Base-by-base conservation (phyloP, 2,888 invertebrate genomes). In the Ptilodon capucinus region DNA sequence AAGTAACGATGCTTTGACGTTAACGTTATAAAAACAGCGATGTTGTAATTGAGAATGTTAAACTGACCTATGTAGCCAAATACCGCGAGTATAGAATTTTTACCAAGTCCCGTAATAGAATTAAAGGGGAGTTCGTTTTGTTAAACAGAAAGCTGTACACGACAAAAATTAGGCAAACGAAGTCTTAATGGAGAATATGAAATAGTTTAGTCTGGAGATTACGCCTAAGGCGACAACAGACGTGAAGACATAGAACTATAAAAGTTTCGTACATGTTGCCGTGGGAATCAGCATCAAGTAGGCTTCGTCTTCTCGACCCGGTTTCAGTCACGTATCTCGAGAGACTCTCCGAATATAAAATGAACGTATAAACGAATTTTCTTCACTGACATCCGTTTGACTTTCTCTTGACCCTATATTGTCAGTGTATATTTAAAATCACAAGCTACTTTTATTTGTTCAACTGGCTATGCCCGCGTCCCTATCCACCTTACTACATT, bases 291-390 rank as follows among this genome's bases (percentile, higher is more conserved):
- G 44, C 35, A 16, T 25, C 48, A 68, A 65, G 63, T 64, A 57
- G 67, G 68, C 63, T 67, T 66, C 66, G 64, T 68, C 73, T 70
- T 64, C 65, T 71, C 74, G 84, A 79, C 85, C 82, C 66, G 79
- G 85, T 84, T 86, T 66, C 68, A 63, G 74, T 83, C 79, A 78
- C 76, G 77, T 78, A 61, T 53, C 46, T 62, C 53, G 61, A 69
- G 67, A 58, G 68, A 50, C 60, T 66, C 62, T 59, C 48, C 63
- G 69, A 73, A 81, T 77, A 69, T 68, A 68, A 76, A 77, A 70
- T 70, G 74, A 71, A 74, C 70, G 60, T 76, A 78, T 79, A 74
- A 71, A 74, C 70, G 60, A 77, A 78, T 80, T 82, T 79, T 75
- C 68, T 69, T 60, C 51, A 57, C 64, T 54, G 61, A 71, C 72